These are phyloP conservation scores for Meda fulgida DNA, from an alignment of 2,797 vertebrate species.

Conservation along the genomic window DNA sequence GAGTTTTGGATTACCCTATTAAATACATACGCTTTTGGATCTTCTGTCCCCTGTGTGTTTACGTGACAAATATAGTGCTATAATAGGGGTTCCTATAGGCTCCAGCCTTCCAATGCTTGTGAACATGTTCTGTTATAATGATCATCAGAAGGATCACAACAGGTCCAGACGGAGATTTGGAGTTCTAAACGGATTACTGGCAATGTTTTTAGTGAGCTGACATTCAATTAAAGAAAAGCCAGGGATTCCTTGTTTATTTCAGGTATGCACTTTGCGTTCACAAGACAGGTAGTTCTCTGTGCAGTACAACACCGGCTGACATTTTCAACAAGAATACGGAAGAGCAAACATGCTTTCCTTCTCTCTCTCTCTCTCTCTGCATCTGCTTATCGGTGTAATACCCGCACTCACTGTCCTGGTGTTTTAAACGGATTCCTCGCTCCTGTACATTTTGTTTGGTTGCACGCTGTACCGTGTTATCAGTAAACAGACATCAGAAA, in stretches of 20 bases:
- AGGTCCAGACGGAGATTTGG: slow-evolving; percentile 8
- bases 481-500: slow-evolving; percentile 23
- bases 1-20: no score
- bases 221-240: slow-evolving; percentile 62
- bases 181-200: slow-evolving; percentile 59
- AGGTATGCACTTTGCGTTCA: slow-evolving; percentile 58
- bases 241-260: slow-evolving; percentile 52
- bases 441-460: background rate
- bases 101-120: background rate
- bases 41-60: no score
- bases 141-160: slow-evolving; percentile 31
- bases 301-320: slow-evolving; percentile 49
- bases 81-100: background rate
- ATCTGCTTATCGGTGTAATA: background rate
- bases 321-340: slow-evolving; percentile 25
- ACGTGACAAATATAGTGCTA: no score
- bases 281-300: slow-evolving; percentile 28
- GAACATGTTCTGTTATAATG: background rate
- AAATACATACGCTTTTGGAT: no score
- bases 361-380: background rate
- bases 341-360: slow-evolving; percentile 17
- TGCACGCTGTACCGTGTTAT: background rate
- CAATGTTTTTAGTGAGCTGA: slow-evolving; percentile 57
- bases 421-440: slow-evolving; percentile 3
- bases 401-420: background rate